A percentile compares a stretch with the other conserved stretches of the same genome.
These are phyloP conservation scores for Mesaphorura yosii DNA, from an alignment of 1,140 invertebrate genomes.

Conservation along the genomic window DNA sequence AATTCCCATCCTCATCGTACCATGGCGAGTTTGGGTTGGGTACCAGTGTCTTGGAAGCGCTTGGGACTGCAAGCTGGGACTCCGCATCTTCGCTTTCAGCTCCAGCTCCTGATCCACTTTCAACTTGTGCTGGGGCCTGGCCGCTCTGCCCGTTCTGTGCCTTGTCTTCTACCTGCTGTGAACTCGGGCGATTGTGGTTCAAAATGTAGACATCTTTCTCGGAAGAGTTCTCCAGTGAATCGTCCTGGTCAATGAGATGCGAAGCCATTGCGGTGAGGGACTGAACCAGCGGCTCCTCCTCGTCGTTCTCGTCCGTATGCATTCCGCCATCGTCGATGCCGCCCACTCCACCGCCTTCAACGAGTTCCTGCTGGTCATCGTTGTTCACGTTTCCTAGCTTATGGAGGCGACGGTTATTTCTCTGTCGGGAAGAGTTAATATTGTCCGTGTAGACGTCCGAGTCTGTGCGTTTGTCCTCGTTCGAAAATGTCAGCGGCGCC, in stretches of 20 bases:
- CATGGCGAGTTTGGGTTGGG: background rate
- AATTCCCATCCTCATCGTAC: background rate
- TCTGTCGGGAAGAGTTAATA: conserved; percentile 13
- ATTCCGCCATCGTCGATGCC: conserved; percentile 6
- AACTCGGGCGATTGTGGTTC: background rate
- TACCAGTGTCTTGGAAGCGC: background rate
- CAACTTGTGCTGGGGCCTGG: background rate
- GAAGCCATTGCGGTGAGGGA: conserved; percentile 24
- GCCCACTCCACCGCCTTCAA: background rate
- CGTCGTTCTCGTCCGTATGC: conserved; percentile 3
- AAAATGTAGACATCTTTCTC: conserved; percentile 28
- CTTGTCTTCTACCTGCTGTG: background rate
- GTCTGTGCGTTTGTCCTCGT: conserved; percentile 15
- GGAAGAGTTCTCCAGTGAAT: conserved; percentile 25
- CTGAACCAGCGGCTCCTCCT: conserved; percentile 20
- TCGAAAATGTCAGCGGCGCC: too few species aligned
- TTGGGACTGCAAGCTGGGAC: background rate
- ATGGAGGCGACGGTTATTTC: conserved; percentile 13
- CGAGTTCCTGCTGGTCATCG: too few species aligned
- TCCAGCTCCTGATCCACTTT: background rate
- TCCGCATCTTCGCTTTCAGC: background rate
- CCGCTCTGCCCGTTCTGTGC: background rate
- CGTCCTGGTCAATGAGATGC: conserved; percentile 19
- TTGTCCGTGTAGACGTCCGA: conserved; percentile 8
- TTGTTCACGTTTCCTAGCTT: conserved; percentile 6